Base-by-base conservation (phyloP, 2,888 invertebrate species). In the Myathropa florea region DNA sequence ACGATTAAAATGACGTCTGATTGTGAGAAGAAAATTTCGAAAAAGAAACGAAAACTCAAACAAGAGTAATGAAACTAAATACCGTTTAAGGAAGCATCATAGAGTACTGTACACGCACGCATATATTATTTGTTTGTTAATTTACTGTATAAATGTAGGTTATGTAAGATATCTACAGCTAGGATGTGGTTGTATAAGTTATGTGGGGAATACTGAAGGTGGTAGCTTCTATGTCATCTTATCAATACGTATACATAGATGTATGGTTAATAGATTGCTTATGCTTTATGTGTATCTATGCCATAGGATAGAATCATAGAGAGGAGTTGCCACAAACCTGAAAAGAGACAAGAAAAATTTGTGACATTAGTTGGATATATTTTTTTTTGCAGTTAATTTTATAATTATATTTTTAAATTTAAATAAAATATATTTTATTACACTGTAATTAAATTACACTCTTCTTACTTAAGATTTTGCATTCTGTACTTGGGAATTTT, bases 41-140 rank as follows among this genome's bases (percentile, higher is more conserved):
- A 67, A 57, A 57, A 24, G 7, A 39, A n/a, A 9, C n/a, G n/a
- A n/a, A 14, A 46, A 67, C 30, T 30, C 30, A 71, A 53, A 18
- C 23, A 63, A 2, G 23, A 61, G 36, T 55, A 65, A 68, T 70
- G 12, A 75, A 75, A 65, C 30, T 53, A 82, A 82, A 82, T 85
- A 85, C 85, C 85, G 78, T 85, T 85, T 73, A 85, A 85, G 68
- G 82, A 85, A 85, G 85, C 85, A 70, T 85, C 85, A 75, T 61
- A 78, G 84, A 76, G 63, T 81, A 73, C 71, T 82, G 81, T 72
- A 85, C 76, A 77, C 85, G 85, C 77, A 85, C 82, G 77, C 76
- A 72, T 21, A 53, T 57, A 24, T 57, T 30, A 28, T 60, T 3
- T 67, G 24, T 24, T 60, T 60, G 4, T 60, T 23, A 46, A 36